A percentile compares a stretch with the other conserved stretches of the same genome.
Evolutionary conservation across 1,140 invertebrate genomes (phyloP).

Genomic region (Zaprionus vittiger): DNA sequence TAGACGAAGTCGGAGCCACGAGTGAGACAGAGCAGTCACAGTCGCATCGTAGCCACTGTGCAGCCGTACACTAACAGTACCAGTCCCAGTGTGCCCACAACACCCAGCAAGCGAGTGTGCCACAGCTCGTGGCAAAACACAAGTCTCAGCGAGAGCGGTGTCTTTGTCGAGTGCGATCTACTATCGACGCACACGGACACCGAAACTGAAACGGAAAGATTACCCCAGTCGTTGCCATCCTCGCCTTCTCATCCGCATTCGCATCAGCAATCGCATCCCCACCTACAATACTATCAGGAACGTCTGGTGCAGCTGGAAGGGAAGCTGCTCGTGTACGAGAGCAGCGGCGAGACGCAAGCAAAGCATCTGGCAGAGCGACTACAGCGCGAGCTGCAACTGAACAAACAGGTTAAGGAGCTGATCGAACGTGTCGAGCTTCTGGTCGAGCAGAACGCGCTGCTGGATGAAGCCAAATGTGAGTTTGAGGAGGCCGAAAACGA

Average conservation of each 20-base stretch:
- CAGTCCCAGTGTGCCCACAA: slow-evolving; percentile 61
- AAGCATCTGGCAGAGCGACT: slow-evolving; percentile 86
- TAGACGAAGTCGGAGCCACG: slow-evolving; percentile 46
- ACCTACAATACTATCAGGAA: slow-evolving; percentile 87
- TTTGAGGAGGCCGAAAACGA: slow-evolving; percentile 89
- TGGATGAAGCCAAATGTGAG: slow-evolving; percentile 89
- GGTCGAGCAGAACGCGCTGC: slow-evolving; percentile 86
- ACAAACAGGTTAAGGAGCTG: slow-evolving; percentile 86
- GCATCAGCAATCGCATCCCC: slow-evolving; percentile 85
- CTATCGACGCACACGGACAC: slow-evolving; percentile 77
- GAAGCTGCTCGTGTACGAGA: slow-evolving; percentile 87
- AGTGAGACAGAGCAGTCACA: slow-evolving; percentile 26
- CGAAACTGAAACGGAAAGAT: slow-evolving; percentile 83
- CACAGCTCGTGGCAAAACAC: slow-evolving; percentile 67
- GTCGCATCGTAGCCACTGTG: slow-evolving; percentile 80
- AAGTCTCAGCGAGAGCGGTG: slow-evolving; percentile 88
- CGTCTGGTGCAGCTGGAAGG: slow-evolving; percentile 86
- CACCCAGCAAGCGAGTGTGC: slow-evolving; percentile 52
- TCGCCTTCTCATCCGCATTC: slow-evolving; percentile 76
- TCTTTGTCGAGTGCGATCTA: slow-evolving; percentile 86
- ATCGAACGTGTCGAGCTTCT: slow-evolving; percentile 86
- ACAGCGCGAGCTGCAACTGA: slow-evolving; percentile 86
- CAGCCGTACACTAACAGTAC: slow-evolving; percentile 79
- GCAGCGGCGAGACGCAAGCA: slow-evolving; percentile 86
- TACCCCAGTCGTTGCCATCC: background rate